Evolutionary conservation across 2,888 invertebrate genomes (phyloP).

Genomic region (Melikaiella ostensackeni): DNA sequence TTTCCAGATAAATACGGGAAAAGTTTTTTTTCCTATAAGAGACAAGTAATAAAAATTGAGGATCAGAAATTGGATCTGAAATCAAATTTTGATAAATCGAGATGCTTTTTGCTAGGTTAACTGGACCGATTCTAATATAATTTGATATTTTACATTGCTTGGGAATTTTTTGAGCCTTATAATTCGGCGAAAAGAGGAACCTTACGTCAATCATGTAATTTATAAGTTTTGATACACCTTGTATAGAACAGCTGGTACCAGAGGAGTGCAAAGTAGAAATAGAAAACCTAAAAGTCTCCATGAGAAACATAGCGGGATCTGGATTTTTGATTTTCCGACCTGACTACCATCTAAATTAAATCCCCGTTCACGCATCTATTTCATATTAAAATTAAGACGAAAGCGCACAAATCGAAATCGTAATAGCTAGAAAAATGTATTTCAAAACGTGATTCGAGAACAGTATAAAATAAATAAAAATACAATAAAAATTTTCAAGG

Average conservation of each 20-base stretch:
- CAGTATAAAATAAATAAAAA: too few relatives aligned
- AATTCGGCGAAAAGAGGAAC: background rate
- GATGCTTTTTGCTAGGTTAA: background rate
- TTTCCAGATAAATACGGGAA: background rate
- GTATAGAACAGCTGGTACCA: constrained; percentile 33
- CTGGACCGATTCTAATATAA: too few relatives aligned
- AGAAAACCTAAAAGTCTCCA: constrained; percentile 32
- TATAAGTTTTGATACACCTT: constrained; percentile 31
- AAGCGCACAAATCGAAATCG: too few relatives aligned
- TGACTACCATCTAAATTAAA: background rate
- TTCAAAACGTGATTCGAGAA: background rate
- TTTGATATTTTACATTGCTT: background rate
- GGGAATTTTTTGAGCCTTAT: background rate
- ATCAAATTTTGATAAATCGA: background rate
- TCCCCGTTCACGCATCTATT: background rate
- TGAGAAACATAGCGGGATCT: constrained; percentile 36
- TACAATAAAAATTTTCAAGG: too few relatives aligned
- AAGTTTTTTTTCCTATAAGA: background rate
- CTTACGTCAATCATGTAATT: constrained; percentile 7
- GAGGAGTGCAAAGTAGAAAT: constrained; percentile 28
- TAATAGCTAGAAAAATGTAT: background rate
- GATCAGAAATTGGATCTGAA: background rate
- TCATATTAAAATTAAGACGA: background rate
- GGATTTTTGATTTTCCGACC: constrained; percentile 37
- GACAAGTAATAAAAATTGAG: background rate